Evolutionary conservation across 2,888 invertebrate species (phyloP).

Genomic region (Gandaritis pyraliata): DNA sequence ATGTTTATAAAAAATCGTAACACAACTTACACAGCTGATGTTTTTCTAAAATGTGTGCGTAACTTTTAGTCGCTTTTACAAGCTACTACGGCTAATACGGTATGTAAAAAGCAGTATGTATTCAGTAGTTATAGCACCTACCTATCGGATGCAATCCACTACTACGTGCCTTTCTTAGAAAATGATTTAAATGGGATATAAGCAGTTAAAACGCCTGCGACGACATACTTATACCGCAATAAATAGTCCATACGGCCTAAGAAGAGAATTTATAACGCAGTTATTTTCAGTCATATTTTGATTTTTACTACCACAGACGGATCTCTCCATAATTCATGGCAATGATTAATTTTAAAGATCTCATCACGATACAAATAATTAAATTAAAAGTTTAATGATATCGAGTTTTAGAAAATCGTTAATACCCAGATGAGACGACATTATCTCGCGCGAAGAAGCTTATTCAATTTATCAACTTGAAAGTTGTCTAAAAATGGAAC

Average conservation of each 20-base stretch:
- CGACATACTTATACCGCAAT: constrained; percentile 70
- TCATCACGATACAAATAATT: constrained; percentile 14
- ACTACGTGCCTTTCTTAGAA: constrained; percentile 59
- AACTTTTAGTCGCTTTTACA: no score
- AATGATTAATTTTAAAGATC: constrained; percentile 22
- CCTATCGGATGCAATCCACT: constrained; percentile 22
- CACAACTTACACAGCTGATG: no score
- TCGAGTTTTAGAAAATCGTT: constrained; percentile 10
- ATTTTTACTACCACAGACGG: constrained; percentile 38
- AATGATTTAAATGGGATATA: constrained; percentile 71
- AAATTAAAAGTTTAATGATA: constrained; percentile 20
- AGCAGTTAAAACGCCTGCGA: constrained; percentile 64
- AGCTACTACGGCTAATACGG: no score
- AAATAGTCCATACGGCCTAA: constrained; percentile 59
- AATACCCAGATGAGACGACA: constrained; percentile 16
- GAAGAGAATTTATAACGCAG: constrained; percentile 49
- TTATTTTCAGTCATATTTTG: constrained; percentile 50
- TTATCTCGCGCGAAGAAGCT: constrained; percentile 24
- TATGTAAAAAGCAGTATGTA: no score
- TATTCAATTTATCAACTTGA: constrained; percentile 28
- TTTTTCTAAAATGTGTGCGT: no score
- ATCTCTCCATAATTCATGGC: constrained; percentile 19
- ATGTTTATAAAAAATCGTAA: no score
- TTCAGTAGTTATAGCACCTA: constrained; percentile 4
- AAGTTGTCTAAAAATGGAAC: constrained; percentile 25